phyloP scores from a whole-genome alignment of 1,140 invertebrate genomes.

The Tribolium castaneum region DNA sequence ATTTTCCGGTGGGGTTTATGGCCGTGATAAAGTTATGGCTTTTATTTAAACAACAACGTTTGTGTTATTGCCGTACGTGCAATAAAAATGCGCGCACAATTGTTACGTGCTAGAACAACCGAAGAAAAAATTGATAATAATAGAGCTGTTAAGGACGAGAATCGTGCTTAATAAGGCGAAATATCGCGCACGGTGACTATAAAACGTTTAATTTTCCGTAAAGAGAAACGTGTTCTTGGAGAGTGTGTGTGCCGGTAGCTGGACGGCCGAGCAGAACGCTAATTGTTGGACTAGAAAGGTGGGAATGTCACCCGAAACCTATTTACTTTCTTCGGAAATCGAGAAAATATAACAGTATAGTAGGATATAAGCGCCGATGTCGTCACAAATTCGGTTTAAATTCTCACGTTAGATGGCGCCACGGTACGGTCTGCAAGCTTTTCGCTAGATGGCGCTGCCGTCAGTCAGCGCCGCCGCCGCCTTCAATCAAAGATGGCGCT shows the following conservation, averaged over 20 bases:
- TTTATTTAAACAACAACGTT: conserved; percentile 8
- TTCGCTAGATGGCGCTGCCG: too few relatives aligned
- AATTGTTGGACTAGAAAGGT: conserved; percentile 15
- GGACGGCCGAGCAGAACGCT: neutral
- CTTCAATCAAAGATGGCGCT: too few relatives aligned
- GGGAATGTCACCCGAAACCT: neutral
- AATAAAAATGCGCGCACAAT: conserved; percentile 30
- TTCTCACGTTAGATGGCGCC: too few relatives aligned
- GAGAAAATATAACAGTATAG: too few relatives aligned
- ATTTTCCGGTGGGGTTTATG: conserved; percentile 29
- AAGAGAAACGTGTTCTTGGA: conserved; percentile 26
- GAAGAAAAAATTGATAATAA: conserved; percentile 23
- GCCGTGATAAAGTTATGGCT: conserved; percentile 29
- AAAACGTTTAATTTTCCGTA: conserved; percentile 40
- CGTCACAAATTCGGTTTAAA: too few relatives aligned
- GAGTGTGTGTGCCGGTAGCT: neutral
- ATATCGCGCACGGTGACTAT: conserved; percentile 24
- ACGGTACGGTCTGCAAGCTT: too few relatives aligned
- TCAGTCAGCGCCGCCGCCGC: too few relatives aligned
- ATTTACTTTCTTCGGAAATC: too few relatives aligned
- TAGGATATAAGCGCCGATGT: too few relatives aligned
- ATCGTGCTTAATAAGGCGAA: conserved; percentile 42
- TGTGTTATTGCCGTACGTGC: conserved; percentile 29
- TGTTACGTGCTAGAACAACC: conserved; percentile 7
- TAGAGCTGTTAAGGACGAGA: conserved; percentile 31